Evolutionary conservation across 2,797 vertebrate species (phyloP), one percentile per base, ranked within the genome.

Genomic region (Coreius guichenoti): DNA sequence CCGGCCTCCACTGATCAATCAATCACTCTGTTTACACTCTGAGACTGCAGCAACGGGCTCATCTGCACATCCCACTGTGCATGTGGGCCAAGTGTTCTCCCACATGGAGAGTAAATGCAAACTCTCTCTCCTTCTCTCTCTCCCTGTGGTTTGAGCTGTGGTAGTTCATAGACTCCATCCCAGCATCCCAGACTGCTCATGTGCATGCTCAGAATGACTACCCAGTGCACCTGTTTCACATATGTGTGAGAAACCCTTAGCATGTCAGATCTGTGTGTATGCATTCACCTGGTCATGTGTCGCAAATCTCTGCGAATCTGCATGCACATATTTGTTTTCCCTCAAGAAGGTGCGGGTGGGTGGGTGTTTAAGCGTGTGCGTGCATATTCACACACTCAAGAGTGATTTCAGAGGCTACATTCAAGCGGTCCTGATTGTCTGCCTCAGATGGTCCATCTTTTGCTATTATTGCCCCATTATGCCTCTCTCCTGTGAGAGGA

Each of bases 381-480:
- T 79, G 88, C 89, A 85, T 88, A 87, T 89, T 87, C 81, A 67
- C 83, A 85, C 81, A 80, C 72, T 85, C 77, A 58, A 80, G 77
- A 80, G 77, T 80, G 84, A 80, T 85, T 85, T 85, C 68, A 74
- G 69, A 65, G 84, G 75, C 85, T 80, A 82, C 56, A 72, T 83
- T 88, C 82, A 80, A 84, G 84, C 74, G 21, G 81, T 29, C 51
- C 70, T 95, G 94, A 95, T 95, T 94, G 94, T 94, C 94, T 95
- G 94, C 94, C 94, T 93, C 91, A 95, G 94, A 94, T 93, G 93
- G 94, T 95, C 93, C 93, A 95, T 95, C 94, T 94, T 92, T 93
- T 92, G 92, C 92, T 94, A 94, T 95, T 95, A 94, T 92, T 86
- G 82, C 78, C 91, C 94, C 92, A 95, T 94, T 95, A 94, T 89